Evolutionary conservation across 1,140 invertebrate species (phyloP), one percentile per base, ranked within the genome.

Genomic region (Dinoponera quadriceps): DNA sequence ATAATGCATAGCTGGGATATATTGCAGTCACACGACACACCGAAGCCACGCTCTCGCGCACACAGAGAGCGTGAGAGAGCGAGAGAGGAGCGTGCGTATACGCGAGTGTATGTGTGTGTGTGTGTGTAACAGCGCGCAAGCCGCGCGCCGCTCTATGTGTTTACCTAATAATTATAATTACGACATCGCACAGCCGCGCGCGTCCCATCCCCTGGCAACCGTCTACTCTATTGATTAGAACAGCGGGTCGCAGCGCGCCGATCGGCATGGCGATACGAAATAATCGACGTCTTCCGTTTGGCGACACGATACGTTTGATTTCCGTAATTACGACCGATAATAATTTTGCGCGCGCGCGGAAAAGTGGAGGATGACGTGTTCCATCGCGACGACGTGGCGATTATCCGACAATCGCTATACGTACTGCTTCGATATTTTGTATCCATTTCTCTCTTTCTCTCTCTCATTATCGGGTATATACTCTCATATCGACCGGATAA

Each of bases 141-240:
- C 75, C 16, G 29, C 29, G 22, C 68, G 18, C 16, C 68, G 29
- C 77, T 86, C 63, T 87, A 44, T 82, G 86, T 89, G 88, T 88
- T 87, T 89, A 90, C 82, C 83, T 89, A 85, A 90, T 91, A 86
- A 89, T 87, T 87, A 90, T 89, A 85, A 91, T 90, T 88, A 91
- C 83, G 71, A 85, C 82, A 88, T 88, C 74, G 82, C 84, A 83
- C 77, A 81, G 84, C 71, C 80, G 77, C 54, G 62, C 73, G 51
- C 54, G 59, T 66, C 44, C 73, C 73, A 81, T 85, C 59, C 71
- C 80, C 65, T 86, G 78, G 88, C 88, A 86, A 86, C 84, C 82
- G 69, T 77, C 84, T 89, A 78, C 62, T 71, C 71, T 84, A 90
- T 88, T 84, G 89, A 90, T 90, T 90, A 90, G 85, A 90, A 74